phyloP scores from a whole-genome alignment of 2,113 vertebrate genomes.

The Gymnobelideus leadbeateri region DNA sequence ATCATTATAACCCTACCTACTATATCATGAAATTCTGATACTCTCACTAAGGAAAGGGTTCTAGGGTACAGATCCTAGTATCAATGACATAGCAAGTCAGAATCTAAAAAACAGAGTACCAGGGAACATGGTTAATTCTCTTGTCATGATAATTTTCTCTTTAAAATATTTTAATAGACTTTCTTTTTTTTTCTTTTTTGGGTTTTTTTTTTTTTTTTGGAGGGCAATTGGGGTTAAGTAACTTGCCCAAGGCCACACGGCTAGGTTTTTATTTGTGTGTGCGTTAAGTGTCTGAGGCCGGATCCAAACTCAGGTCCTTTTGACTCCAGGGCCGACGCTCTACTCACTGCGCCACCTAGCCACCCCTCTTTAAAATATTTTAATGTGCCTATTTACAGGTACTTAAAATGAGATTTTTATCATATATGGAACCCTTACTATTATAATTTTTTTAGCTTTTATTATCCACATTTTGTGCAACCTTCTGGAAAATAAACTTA shows the following conservation, averaged over 20 bases:
- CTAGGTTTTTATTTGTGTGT: no score
- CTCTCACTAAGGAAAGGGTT: neutral
- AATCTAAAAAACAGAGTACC: conserved; percentile 36
- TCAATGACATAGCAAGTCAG: conserved; percentile 28
- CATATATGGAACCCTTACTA: conserved; percentile 11
- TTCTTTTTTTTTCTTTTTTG: no score
- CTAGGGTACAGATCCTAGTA: conserved; percentile 8
- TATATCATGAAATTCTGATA: neutral
- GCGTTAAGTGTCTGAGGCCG: no score
- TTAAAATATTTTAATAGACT: conserved; percentile 40
- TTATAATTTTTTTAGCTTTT: conserved; percentile 37
- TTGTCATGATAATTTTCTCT: conserved; percentile 20
- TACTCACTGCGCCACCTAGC: no score
- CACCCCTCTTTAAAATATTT: conserved; percentile 40
- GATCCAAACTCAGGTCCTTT: no score
- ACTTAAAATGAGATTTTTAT: neutral
- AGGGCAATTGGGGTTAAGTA: no score
- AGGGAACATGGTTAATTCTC: conserved; percentile 34
- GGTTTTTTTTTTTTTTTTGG: no score
- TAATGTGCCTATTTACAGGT: conserved; percentile 23
- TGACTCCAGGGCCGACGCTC: no score
- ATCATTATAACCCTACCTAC: neutral
- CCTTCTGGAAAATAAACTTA: conserved; percentile 47
- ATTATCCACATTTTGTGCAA: conserved; percentile 46
- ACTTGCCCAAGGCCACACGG: no score